Evolutionary conservation across 2,797 vertebrate species (phyloP).

Genomic region (Phyllotis vaccarum): DNA sequence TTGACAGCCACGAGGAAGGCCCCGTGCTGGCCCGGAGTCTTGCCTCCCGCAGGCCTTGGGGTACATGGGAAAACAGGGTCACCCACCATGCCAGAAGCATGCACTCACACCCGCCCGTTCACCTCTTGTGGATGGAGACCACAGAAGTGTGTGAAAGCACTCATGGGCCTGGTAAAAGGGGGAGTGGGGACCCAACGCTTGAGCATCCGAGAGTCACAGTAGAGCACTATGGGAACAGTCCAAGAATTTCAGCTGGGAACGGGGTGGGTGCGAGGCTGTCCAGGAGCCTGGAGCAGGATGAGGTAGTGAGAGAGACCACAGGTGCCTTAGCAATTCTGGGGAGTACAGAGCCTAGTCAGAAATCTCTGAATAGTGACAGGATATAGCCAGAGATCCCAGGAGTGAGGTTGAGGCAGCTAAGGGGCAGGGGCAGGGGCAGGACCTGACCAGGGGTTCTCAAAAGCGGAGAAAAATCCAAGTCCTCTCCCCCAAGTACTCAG

Average conservation of each 20-base stretch:
- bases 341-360: not conserved
- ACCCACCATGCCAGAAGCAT: not conserved
- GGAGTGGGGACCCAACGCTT: not conserved
- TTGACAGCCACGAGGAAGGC: conserved; percentile 94
- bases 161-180: not conserved
- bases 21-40: conserved; percentile 85
- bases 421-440: not conserved
- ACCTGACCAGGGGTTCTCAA: too few relatives aligned
- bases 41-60: conserved; percentile 84
- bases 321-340: not conserved
- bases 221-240: not conserved
- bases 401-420: not conserved
- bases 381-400: not conserved
- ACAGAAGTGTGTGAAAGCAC: not conserved
- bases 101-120: not conserved
- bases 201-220: not conserved
- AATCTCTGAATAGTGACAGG: not conserved
- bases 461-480: not conserved
- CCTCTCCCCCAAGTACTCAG: not conserved
- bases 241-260: not conserved
- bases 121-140: not conserved
- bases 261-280: too few relatives aligned
- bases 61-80: conserved; percentile 43
- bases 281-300: not conserved
- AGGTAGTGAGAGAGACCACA: not conserved